Percentiles rank a stretch among this genome's conserved stretches.
Evolutionary conservation across 2,113 vertebrate species (phyloP).

Genomic region (Nothobranchius furzeri): DNA sequence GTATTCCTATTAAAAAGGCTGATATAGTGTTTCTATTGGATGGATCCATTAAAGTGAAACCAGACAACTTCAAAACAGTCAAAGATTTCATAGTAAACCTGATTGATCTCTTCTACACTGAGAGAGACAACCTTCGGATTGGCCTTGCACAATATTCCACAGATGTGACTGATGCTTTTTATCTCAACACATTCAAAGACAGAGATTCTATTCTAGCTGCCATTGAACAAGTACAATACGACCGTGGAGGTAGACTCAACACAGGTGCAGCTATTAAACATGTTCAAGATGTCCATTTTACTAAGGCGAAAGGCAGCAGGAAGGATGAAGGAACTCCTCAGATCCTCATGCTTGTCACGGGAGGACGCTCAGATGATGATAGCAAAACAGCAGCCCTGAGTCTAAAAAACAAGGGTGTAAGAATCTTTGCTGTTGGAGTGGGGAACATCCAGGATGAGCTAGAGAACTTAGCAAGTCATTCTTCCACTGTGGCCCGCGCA

Average conservation of each 20-base stretch:
- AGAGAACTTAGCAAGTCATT: slow-evolving; percentile 82
- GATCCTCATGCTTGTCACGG: slow-evolving; percentile 89
- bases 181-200: slow-evolving; percentile 84
- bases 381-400: slow-evolving; percentile 81
- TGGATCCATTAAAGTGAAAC: slow-evolving; percentile 91
- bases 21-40: slow-evolving; percentile 97
- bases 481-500: slow-evolving; percentile 81
- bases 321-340: slow-evolving; percentile 86
- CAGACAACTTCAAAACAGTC: slow-evolving; percentile 83
- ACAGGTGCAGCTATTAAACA: slow-evolving; percentile 86
- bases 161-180: slow-evolving; percentile 90
- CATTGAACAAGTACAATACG: slow-evolving; percentile 83
- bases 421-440: slow-evolving; percentile 88
- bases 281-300: slow-evolving; percentile 85
- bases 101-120: slow-evolving; percentile 86
- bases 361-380: slow-evolving; percentile 85
- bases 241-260: slow-evolving; percentile 86
- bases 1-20: slow-evolving; percentile 80
- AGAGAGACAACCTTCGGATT: slow-evolving; percentile 84
- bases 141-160: slow-evolving; percentile 90
- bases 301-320: slow-evolving; percentile 87
- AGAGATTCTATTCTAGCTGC: slow-evolving; percentile 84
- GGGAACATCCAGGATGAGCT: slow-evolving; percentile 83
- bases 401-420: slow-evolving; percentile 81
- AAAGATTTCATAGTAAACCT: slow-evolving; percentile 84